These are phyloP conservation scores for Adelges cooleyi DNA, from an alignment of 1,140 invertebrate species.

Conservation along the genomic window DNA sequence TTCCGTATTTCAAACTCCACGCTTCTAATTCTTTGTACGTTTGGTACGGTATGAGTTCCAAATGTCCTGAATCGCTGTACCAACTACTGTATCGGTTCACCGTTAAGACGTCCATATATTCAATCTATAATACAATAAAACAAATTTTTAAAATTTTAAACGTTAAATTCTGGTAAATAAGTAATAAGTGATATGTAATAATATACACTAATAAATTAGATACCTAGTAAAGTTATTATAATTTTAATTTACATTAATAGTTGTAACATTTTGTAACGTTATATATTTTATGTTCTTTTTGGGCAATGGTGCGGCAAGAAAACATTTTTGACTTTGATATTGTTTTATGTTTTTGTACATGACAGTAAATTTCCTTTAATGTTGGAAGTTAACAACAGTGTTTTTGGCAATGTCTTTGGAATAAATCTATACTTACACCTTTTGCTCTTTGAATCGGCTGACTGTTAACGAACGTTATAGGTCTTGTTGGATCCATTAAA, in stretches of 20 bases:
- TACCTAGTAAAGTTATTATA: no score
- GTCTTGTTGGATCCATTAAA: neutral
- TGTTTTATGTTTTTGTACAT: no score
- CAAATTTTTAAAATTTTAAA: neutral
- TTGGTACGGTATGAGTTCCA: slow-evolving; percentile 59
- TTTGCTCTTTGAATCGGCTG: slow-evolving; percentile 20
- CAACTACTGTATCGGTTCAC: slow-evolving; percentile 92
- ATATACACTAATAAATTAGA: no score
- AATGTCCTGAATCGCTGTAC: slow-evolving; percentile 73
- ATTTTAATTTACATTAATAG: no score
- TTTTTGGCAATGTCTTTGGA: neutral
- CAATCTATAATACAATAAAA: slow-evolving; percentile 39
- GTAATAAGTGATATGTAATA: no score
- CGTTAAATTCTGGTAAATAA: no score
- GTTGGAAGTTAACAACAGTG: no score
- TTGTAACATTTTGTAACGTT: no score
- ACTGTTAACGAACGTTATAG: slow-evolving; percentile 16
- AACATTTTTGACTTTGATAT: no score
- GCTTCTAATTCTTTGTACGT: slow-evolving; percentile 60
- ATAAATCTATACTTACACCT: neutral
- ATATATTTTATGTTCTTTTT: no score
- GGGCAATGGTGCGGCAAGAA: no score
- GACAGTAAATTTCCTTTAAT: no score
- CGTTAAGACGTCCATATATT: slow-evolving; percentile 77
- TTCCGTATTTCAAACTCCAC: slow-evolving; percentile 74